Evolutionary conservation across 2,888 invertebrate species (phyloP).

Genomic region (Drosophila pseudotalamancana): DNA sequence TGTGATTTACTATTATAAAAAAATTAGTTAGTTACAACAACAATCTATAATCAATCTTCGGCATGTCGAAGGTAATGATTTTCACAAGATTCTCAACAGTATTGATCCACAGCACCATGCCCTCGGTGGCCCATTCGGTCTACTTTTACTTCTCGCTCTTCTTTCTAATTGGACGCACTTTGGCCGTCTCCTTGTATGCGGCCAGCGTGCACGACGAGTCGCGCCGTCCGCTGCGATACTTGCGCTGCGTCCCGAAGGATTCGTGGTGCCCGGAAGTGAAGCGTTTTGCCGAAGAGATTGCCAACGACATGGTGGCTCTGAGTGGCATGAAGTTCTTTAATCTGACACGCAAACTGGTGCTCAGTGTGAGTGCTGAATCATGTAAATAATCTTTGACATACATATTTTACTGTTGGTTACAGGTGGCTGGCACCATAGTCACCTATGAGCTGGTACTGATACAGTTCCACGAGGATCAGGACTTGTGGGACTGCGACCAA

Average conservation of each 20-base stretch:
- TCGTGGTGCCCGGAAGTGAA: conserved; percentile 85
- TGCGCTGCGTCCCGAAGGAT: conserved; percentile 84
- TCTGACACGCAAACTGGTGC: conserved; percentile 82
- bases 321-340: conserved; percentile 84
- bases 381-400: not conserved
- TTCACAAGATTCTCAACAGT: not conserved
- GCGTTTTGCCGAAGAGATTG: conserved; percentile 82
- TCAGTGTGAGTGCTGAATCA: conserved; percentile 72
- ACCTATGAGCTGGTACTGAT: conserved; percentile 87
- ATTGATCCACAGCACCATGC: conserved; percentile 74
- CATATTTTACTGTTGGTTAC: not conserved
- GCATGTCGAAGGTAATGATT: not conserved
- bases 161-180: conserved; percentile 86
- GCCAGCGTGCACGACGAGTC: conserved; percentile 86
- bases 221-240: conserved; percentile 82
- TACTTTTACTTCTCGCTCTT: conserved; percentile 87
- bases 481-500: conserved; percentile 73
- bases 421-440: conserved; percentile 87
- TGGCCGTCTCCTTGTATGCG: conserved; percentile 86
- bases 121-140: conserved; percentile 83
- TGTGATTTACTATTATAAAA: too few species aligned
- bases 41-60: not conserved
- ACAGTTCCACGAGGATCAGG: conserved; percentile 85
- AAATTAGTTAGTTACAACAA: too few species aligned
- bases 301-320: conserved; percentile 81